Base-by-base conservation (phyloP, 1,140 invertebrate genomes). In the Neuroterus valhalla region DNA sequence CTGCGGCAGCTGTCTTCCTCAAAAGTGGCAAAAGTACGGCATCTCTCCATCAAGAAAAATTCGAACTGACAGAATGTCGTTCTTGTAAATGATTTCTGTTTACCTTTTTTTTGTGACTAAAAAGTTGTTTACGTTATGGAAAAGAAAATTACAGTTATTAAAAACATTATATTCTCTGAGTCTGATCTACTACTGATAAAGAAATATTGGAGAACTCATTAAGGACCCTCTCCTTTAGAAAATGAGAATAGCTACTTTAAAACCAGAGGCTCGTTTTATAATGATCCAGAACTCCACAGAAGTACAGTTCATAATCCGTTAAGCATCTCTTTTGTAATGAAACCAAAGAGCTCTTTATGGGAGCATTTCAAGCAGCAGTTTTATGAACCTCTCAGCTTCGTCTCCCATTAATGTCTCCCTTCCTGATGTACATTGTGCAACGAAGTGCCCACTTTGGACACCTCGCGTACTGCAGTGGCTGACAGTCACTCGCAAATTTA, bases 321-420 rank as follows among this genome's bases (percentile, higher is more conserved):
- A 62, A 62, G 55, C 21, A 62, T 62, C 55, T 31, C 23, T 62
- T 62, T 62, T 62, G 31, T 62, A 62, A 62, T 62, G 23, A 62
- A 26, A 62, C 55, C 31, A 62, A 26, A 62, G 55, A 26, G 55
- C 31, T 62, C 55, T 62, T 62, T 62, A 62, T 62, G 55, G 23
- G n/a, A 62, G 26, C 31, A 62, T 62, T 62, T 31, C 55, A 26
- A 62, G 55, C 55, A 62, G 26, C 55, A 62, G 55, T 62, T 62
- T 62, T 62, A 62, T 62, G 55, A 62, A 62, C 23, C 55, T 62
- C 26, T 62, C 31, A 31, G 10, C 55, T 62, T 62, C 55, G 55
- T 31, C 55, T 62, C 14, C 26, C 55, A 38, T 62, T 62, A 62
- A 62, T 62, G 55, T 62, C 55, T 38, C 55, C 31, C 26, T 62